Evolutionary conservation across 1,140 invertebrate genomes (phyloP).

Genomic region (Drosophila pallidifrons): DNA sequence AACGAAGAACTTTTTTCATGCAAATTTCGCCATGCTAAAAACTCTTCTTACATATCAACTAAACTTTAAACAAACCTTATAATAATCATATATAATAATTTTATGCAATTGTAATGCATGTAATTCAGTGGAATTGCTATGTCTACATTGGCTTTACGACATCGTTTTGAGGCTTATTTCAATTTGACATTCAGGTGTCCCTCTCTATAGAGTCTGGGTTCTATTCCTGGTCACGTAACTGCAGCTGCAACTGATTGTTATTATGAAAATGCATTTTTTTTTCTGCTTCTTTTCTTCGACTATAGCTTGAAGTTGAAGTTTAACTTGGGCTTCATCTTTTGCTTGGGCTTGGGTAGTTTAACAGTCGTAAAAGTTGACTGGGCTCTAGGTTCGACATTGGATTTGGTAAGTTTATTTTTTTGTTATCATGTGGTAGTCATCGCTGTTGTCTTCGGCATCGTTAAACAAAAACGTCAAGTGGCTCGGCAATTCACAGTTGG

Average conservation of each 20-base stretch:
- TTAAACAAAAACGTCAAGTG: conserved; percentile 48
- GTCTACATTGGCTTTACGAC: conserved; percentile 13
- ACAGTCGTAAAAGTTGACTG: conserved; percentile 47
- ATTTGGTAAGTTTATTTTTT: conserved; percentile 17
- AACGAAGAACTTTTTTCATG: too few species aligned
- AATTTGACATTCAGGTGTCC: conserved; percentile 9
- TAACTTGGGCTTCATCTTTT: not conserved
- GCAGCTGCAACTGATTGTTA: conserved; percentile 48
- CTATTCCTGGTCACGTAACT: conserved; percentile 44
- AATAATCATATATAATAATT: conserved; percentile 7
- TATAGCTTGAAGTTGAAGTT: conserved; percentile 4
- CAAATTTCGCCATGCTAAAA: too few species aligned
- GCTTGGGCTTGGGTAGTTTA: conserved; percentile 30
- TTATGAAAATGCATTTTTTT: conserved; percentile 40
- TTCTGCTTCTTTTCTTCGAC: not conserved
- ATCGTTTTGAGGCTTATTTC: conserved; percentile 9
- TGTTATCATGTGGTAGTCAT: not conserved
- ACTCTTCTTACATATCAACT: too few species aligned
- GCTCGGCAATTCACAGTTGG: conserved; percentile 16
- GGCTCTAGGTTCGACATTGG: conserved; percentile 20
- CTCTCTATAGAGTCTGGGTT: conserved; percentile 1
- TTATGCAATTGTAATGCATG: conserved; percentile 4
- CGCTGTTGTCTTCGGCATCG: conserved; percentile 21
- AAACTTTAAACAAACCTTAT: not conserved
- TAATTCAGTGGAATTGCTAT: conserved; percentile 10